These are phyloP conservation scores for Onthophagus taurus DNA, from an alignment of 1,140 invertebrate genomes.

Conservation along the genomic window DNA sequence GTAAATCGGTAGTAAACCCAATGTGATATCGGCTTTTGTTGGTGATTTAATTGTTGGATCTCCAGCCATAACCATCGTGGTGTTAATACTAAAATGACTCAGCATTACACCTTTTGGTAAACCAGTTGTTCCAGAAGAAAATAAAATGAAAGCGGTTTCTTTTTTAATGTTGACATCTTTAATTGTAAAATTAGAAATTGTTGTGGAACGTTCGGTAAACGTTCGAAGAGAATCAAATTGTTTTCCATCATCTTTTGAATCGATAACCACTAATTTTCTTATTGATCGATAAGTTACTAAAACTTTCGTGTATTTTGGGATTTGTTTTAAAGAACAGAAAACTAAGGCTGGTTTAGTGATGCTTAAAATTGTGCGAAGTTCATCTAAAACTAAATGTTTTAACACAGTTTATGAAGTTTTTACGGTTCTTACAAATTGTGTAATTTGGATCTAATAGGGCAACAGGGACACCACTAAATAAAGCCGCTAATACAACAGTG, in stretches of 20 bases:
- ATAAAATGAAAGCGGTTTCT: constrained; percentile 37
- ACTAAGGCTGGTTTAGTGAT: constrained; percentile 44
- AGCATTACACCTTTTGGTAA: constrained; percentile 69
- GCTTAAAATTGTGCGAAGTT: background rate
- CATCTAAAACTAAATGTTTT: constrained; percentile 3
- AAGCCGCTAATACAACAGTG: background rate
- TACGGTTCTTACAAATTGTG: background rate
- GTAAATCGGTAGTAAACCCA: constrained; percentile 27
- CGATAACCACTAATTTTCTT: constrained; percentile 21
- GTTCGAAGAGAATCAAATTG: background rate
- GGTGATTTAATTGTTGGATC: background rate
- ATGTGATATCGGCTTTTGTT: background rate
- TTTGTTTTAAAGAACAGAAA: constrained; percentile 27
- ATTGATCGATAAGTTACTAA: constrained; percentile 17
- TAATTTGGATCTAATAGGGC: constrained; percentile 3
- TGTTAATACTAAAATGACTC: constrained; percentile 48
- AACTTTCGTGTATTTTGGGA: constrained; percentile 16
- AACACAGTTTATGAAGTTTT: background rate
- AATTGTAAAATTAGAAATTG: background rate
- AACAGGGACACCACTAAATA: background rate
- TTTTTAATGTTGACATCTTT: constrained; percentile 7
- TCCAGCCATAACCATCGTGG: background rate
- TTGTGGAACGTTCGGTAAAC: constrained; percentile 14
- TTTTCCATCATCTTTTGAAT: background rate
- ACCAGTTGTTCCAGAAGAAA: constrained; percentile 60